Base-by-base conservation (phyloP, 2,113 vertebrate genomes). In the Dasypus novemcinctus region DNA sequence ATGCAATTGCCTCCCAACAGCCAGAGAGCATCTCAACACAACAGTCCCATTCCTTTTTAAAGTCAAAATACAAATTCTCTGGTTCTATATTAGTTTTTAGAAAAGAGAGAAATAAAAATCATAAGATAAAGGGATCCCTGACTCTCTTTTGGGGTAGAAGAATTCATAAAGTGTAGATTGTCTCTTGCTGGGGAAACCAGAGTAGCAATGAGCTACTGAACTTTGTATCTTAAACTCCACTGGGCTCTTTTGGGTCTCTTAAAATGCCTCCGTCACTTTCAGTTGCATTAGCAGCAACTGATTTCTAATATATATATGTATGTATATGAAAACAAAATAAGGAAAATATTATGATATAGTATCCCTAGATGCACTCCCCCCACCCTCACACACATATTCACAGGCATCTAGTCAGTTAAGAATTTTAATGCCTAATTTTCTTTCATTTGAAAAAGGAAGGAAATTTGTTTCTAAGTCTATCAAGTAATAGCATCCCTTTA, bases 381-480 rank as follows among this genome's bases (percentile, higher is more conserved):
- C 13, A 27, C 46, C 31, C 43, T n/a, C n/a, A n/a, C 61, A 83
- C 10, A 64, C 29, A 82, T 12, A 49, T 90, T 83, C 52, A 87
- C 1, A n/a, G n/a, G n/a, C n/a, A n/a, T n/a, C n/a, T n/a, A n/a
- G n/a, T n/a, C n/a, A n/a, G n/a, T n/a, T n/a, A 88, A 96, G 72
- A 94, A 91, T 61, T 78, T 82, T 87, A 69, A 91, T 52, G 41
- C 25, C 43, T 90, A 13, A 33, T 66, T 89, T 81, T 81, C 66
- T 68, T 87, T 80, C 38, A 94, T 83, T 93, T 80, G 14, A 83
- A 33, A 90, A 92, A 23, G 12, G 93, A 15, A 68, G n/a, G 61
- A 17, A 87, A 94, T 63, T 14, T 20, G 2, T 93, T 92, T 64
- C 38, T 43, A 90, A 57, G 52, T 79, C 57, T 79, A 13, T 76